Conservation (phyloP, 2,113 vertebrate genomes). For the pig (Sus scrofa) region T2T-Sscrofa CM000830.6:49688001-49688500, state of each 20-base stretch:
- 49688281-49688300: slow-evolving; percentile 38
- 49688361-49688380: slow-evolving; percentile 3
- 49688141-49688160: slow-evolving; percentile 49
- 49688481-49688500: not conserved
- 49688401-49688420: not conserved
- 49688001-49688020: no score
- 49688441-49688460: not conserved
- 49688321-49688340: slow-evolving; percentile 8
- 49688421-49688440: not conserved
- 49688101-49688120: not conserved
- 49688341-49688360: slow-evolving; percentile 47
- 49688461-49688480: not conserved
- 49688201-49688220: slow-evolving; percentile 40
- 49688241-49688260: not conserved
- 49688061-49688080: not conserved
- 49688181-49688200: slow-evolving; percentile 43
- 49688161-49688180: slow-evolving; percentile 38
- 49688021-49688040: no score
- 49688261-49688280: slow-evolving; percentile 23
- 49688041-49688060: no score
- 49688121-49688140: slow-evolving; percentile 38
- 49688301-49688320: slow-evolving; percentile 38
- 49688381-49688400: slow-evolving; percentile 40
- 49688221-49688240: not conserved
- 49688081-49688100: slow-evolving; percentile 31